Conservation (phyloP, 1,140 invertebrate species). For the Thaumetopoea pityocampa region DNA sequence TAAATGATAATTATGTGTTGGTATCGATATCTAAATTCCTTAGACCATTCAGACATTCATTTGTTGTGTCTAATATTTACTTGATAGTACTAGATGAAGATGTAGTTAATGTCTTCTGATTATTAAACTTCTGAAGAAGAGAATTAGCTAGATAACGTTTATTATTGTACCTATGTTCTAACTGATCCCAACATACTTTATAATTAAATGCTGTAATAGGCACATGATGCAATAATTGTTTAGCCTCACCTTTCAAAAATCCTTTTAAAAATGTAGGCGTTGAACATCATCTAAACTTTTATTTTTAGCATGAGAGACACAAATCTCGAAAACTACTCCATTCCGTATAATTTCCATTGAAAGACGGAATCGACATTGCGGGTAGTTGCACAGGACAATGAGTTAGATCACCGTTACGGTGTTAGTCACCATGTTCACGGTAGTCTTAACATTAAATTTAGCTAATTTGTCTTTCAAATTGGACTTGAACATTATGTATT, state of each 20-base stretch:
- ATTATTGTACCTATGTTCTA: slow-evolving; percentile 4
- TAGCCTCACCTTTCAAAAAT: slow-evolving; percentile 1
- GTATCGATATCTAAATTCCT: slow-evolving; percentile 12
- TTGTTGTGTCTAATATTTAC: slow-evolving; percentile 20
- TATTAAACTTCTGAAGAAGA: neutral
- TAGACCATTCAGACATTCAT: slow-evolving; percentile 17
- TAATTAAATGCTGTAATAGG: slow-evolving; percentile 3
- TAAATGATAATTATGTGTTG: slow-evolving; percentile 17
- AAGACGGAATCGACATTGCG: neutral
- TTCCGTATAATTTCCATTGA: slow-evolving; percentile 4
- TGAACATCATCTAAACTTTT: slow-evolving; percentile 1
- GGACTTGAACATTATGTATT: neutral
- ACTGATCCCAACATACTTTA: neutral
- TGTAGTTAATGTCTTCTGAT: neutral
- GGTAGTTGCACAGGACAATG: neutral
- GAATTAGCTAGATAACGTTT: neutral
- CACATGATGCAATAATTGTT: neutral
- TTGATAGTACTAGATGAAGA: slow-evolving; percentile 12
- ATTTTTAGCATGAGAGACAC: slow-evolving; percentile 3
- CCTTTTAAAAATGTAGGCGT: slow-evolving; percentile 4
- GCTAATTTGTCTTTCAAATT: neutral
- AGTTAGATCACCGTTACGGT: no score
- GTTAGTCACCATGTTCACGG: no score
- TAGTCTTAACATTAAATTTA: neutral
- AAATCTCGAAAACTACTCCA: slow-evolving; percentile 2